phyloP scores from a whole-genome alignment of 1,140 invertebrate genomes.

The Proales similis region DNA sequence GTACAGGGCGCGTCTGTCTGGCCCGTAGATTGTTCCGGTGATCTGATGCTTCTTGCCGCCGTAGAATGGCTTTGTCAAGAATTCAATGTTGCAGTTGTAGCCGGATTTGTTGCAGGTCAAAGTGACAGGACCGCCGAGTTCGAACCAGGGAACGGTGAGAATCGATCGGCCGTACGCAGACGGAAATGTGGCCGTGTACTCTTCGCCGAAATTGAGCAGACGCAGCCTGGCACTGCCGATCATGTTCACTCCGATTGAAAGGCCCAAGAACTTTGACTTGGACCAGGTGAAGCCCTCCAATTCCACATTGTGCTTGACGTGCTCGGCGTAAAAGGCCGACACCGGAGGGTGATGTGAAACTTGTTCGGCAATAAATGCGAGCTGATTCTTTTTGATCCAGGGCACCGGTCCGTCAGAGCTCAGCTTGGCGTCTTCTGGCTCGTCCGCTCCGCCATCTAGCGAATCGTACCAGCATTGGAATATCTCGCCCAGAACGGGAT shows the following conservation, averaged over 20 bases:
- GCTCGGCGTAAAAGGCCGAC: slow-evolving; percentile 58
- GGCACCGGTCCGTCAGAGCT: slow-evolving; percentile 46
- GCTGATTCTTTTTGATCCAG: slow-evolving; percentile 47
- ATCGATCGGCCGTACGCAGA: slow-evolving; percentile 56
- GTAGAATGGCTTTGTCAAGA: slow-evolving; percentile 56
- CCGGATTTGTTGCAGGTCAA: slow-evolving; percentile 55
- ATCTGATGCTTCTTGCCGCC: slow-evolving; percentile 56
- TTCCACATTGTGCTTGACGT: slow-evolving; percentile 51
- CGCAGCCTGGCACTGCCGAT: slow-evolving; percentile 55
- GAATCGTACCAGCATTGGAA: slow-evolving; percentile 51
- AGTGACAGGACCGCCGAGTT: slow-evolving; percentile 55
- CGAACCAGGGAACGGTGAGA: slow-evolving; percentile 54
- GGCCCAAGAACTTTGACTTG: slow-evolving; percentile 57
- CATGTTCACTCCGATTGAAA: slow-evolving; percentile 57
- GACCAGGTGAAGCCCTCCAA: slow-evolving; percentile 58
- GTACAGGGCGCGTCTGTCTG: slow-evolving; percentile 78
- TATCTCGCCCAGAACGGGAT: slow-evolving; percentile 54
- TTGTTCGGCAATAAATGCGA: slow-evolving; percentile 53
- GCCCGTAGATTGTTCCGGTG: slow-evolving; percentile 55
- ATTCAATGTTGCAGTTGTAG: slow-evolving; percentile 55
- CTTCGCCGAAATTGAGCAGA: slow-evolving; percentile 54
- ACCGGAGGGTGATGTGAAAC: slow-evolving; percentile 55
- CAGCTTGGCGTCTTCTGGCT: not conserved
- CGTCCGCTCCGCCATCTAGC: not conserved
- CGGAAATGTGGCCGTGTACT: slow-evolving; percentile 56